Base-by-base conservation (phyloP, 2,888 invertebrate genomes). In the Panopea generosa region DNA sequence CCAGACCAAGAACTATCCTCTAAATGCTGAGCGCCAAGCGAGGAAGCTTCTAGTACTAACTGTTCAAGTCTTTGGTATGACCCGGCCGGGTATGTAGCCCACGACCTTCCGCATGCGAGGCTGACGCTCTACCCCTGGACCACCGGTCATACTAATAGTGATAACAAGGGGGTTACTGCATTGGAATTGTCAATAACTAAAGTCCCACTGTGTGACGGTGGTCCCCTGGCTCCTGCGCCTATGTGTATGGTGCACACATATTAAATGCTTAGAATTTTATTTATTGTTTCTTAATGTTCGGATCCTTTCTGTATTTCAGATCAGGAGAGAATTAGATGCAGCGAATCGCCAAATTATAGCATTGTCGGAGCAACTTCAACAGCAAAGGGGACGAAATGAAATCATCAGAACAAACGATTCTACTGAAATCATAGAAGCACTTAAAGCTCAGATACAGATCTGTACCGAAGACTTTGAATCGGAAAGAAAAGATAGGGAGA, bases 381-480 rank as follows among this genome's bases (percentile, higher is more conserved):
- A 63, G n/a, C 62, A 80, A 3, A 68, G 63, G 40, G 24, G 50
- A 7, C 61, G 68, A 27, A 29, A 52, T 6, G 53, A 29, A 20
- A 9, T 24, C 33, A 62, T 55, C 20, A 4, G 45, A 22, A 47
- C 24, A 20, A 38, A 66, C 29, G 45, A 76, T 14, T 72, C 78
- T 24, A 59, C 61, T 1, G 86, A 83, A 43, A 86, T 83, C 0
- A 79, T 88, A 0, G 84, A 86, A 43, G 87, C 87, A 4, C 74
- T 88, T 6, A 88, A 87, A 65, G 85, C 87, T 24, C 90, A 90
- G 75, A 87, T 90, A 22, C 89, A 89, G 68, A 86, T 89, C 27
- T 90, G 87, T 65, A 89, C 89, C 1, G 89, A 90, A 67, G 90
- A 90, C 76, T 90, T 90, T 70, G 88, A 89, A 63, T 86, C 85